A percentile compares a stretch with the other conserved stretches of the same genome.
Evolutionary conservation across 2,797 vertebrate genomes (phyloP).

Genomic region (Fratercula arctica): DNA sequence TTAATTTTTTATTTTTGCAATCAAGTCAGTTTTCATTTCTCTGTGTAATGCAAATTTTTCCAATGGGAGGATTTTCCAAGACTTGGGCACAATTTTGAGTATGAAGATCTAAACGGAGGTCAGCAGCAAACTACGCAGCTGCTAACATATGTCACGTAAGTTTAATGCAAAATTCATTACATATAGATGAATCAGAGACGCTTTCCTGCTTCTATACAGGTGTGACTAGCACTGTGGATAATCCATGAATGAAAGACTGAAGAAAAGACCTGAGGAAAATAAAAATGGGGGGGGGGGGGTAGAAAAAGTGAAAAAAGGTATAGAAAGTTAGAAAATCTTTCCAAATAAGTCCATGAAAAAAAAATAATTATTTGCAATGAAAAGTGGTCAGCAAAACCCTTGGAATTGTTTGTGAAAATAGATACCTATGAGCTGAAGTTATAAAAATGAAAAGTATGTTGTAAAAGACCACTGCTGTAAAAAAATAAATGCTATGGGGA

Average conservation of each 20-base stretch:
- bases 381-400: neutral
- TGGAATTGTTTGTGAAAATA: neutral
- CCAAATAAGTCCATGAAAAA: neutral
- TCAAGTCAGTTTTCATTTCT: neutral
- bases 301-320: neutral
- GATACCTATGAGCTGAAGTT: neutral
- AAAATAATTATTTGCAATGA: neutral
- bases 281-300: neutral
- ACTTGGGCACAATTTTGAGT: neutral
- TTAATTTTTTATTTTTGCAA: neutral
- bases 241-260: neutral
- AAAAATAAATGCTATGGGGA: neutral
- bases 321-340: neutral
- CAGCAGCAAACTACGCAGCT: neutral
- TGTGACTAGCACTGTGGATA: neutral
- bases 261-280: neutral
- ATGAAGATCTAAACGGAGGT: neutral
- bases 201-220: neutral
- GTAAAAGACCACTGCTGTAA: neutral
- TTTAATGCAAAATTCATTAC: neutral
- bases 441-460: neutral
- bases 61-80: neutral
- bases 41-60: rapidly evolving
- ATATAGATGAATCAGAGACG: neutral
- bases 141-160: neutral